Evolutionary conservation across 1,140 invertebrate genomes (phyloP).

Genomic region (Triops cancriformis): DNA sequence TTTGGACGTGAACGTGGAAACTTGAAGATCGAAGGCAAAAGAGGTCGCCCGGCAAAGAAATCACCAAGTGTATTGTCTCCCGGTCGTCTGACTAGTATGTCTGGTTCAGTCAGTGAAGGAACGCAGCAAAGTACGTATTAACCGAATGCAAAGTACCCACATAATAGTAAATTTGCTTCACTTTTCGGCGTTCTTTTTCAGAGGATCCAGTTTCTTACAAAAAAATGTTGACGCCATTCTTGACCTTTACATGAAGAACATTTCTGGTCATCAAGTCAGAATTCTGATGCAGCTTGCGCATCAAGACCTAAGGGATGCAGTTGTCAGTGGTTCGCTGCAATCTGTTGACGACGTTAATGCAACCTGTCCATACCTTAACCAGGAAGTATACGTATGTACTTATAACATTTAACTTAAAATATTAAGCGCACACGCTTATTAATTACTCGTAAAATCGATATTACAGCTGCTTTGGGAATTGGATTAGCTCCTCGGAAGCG

Average conservation of each 20-base stretch:
- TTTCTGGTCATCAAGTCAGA: background rate
- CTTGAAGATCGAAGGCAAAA: background rate
- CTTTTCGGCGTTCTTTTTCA: background rate
- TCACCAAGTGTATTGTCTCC: background rate
- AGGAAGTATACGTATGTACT: background rate
- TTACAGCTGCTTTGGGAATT: background rate
- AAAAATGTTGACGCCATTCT: background rate
- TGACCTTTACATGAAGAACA: background rate
- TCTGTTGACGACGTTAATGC: background rate
- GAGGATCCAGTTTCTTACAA: background rate
- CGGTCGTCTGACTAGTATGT: background rate
- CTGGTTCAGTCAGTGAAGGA: background rate
- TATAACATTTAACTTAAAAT: background rate
- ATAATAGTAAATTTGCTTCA: background rate
- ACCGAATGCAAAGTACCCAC: background rate
- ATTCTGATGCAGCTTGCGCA: background rate
- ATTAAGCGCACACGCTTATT: background rate
- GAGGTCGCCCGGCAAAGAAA: background rate
- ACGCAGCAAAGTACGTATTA: background rate
- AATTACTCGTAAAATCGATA: background rate
- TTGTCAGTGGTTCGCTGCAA: background rate
- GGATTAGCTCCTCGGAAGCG: background rate
- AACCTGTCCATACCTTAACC: background rate
- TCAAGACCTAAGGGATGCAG: background rate
- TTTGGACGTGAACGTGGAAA: too few relatives aligned